These are phyloP conservation scores for Bombus vancouverensis DNA, from an alignment of 1,140 invertebrate species.

Conservation along the genomic window DNA sequence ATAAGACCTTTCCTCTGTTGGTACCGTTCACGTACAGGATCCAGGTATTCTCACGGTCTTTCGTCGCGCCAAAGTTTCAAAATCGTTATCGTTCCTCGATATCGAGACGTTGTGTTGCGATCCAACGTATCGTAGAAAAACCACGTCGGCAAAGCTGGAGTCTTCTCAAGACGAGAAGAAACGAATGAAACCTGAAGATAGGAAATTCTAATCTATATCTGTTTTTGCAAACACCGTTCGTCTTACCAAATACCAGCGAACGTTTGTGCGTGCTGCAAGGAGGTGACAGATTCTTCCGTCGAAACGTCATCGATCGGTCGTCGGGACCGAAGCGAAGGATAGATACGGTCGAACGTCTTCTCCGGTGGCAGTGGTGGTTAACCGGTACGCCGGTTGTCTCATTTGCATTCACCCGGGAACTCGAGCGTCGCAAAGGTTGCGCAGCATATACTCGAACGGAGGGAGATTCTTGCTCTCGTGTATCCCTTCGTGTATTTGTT, in stretches of 20 bases:
- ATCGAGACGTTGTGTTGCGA: background rate
- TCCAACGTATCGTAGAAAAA: background rate
- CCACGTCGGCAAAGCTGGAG: no score
- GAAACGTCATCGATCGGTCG: constrained; percentile 52
- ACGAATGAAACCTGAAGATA: background rate
- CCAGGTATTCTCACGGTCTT: constrained; percentile 32
- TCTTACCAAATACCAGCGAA: no score
- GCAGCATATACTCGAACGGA: constrained; percentile 40
- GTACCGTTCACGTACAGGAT: background rate
- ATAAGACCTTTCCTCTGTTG: background rate
- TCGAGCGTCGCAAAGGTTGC: constrained; percentile 65
- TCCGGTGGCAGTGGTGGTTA: constrained; percentile 74
- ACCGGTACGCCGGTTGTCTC: constrained; percentile 73
- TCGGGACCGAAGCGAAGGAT: constrained; percentile 57
- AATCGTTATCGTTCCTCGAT: background rate
- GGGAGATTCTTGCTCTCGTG: constrained; percentile 46
- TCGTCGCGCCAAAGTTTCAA: background rate
- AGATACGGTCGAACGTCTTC: constrained; percentile 69
- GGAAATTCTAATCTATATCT: no score
- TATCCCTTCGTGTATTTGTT: constrained; percentile 58
- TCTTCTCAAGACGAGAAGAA: background rate
- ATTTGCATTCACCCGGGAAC: constrained; percentile 77
- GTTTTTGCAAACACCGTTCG: no score
- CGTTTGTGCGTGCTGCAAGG: background rate
- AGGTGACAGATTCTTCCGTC: background rate